Percentiles rank a stretch among this genome's conserved stretches.
Conservation (phyloP, 2,797 vertebrate genomes). For the Dryobates pubescens region DNA sequence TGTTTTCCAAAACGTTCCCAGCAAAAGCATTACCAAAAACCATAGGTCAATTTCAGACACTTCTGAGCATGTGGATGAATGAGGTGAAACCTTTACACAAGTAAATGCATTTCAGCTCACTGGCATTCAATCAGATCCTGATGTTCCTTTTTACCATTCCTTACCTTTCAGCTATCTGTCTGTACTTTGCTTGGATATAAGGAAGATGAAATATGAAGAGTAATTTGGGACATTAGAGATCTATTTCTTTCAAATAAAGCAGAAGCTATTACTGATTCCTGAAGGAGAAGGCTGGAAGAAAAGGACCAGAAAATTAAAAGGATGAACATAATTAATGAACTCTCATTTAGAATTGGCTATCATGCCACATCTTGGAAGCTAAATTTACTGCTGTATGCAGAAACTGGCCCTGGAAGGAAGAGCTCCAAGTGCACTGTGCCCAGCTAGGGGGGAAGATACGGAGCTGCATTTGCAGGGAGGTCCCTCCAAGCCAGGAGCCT, state of each 20-base stretch:
- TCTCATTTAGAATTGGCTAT: constrained; percentile 62
- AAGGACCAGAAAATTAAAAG: constrained; percentile 60
- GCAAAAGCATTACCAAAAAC: background rate
- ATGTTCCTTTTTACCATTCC: background rate
- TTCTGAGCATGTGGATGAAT: background rate
- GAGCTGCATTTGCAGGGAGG: background rate
- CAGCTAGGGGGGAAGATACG: background rate
- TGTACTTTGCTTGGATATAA: background rate
- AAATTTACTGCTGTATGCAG: constrained; percentile 55
- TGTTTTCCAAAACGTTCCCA: background rate
- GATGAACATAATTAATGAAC: constrained; percentile 57
- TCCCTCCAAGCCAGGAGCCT: background rate
- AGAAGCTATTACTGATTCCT: constrained; percentile 42
- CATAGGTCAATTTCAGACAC: background rate
- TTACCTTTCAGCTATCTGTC: background rate
- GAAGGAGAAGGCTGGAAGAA: constrained; percentile 28
- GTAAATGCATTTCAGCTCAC: background rate
- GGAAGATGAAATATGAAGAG: constrained; percentile 7
- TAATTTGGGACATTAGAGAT: constrained; percentile 39
- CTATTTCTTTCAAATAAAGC: constrained; percentile 52
- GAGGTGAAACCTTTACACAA: constrained; percentile 18
- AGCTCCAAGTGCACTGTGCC: background rate
- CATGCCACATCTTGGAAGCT: constrained; percentile 43
- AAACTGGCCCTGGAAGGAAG: background rate
- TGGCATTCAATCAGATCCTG: background rate